Evolutionary conservation across 2,113 vertebrate species (phyloP).

Genomic region (Otolemur garnettii): DNA sequence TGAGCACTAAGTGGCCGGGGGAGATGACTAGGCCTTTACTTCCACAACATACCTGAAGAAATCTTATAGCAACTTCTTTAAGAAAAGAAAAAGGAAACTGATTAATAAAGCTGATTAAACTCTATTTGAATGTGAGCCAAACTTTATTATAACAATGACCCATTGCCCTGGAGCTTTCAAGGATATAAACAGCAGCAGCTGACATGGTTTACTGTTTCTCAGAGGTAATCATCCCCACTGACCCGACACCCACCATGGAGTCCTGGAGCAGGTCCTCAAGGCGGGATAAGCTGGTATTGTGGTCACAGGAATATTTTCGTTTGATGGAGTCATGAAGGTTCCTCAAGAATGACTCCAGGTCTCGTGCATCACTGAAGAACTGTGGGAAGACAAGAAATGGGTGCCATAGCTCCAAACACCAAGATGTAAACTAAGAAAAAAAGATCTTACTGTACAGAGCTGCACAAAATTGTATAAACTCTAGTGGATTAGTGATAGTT

Average conservation of each 20-base stretch:
- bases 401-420: not conserved
- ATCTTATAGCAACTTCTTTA: conserved; percentile 50
- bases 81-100: conserved; percentile 37
- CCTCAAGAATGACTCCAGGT: conserved; percentile 94
- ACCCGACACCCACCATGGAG: conserved; percentile 94
- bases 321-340: conserved; percentile 97
- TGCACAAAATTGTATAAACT: not conserved
- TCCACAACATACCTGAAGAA: conserved; percentile 2
- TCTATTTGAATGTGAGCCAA: not conserved
- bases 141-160: not conserved
- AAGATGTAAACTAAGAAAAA: not conserved
- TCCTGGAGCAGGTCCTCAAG: conserved; percentile 98
- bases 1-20: not conserved
- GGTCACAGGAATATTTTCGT: conserved; percentile 97
- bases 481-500: not conserved
- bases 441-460: not conserved
- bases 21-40: not conserved
- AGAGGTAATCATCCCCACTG: conserved; percentile 62
- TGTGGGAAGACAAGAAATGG: conserved; percentile 74
- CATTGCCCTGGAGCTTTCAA: conserved; percentile 56
- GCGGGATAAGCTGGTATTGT: conserved; percentile 93
- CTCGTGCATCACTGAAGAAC: conserved; percentile 95
- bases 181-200: conserved; percentile 68
- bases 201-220: conserved; percentile 63
- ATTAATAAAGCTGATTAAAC: conserved; percentile 26